Evolutionary conservation across 2,113 vertebrate genomes (phyloP).

Genomic region (Panthera tigris): DNA sequence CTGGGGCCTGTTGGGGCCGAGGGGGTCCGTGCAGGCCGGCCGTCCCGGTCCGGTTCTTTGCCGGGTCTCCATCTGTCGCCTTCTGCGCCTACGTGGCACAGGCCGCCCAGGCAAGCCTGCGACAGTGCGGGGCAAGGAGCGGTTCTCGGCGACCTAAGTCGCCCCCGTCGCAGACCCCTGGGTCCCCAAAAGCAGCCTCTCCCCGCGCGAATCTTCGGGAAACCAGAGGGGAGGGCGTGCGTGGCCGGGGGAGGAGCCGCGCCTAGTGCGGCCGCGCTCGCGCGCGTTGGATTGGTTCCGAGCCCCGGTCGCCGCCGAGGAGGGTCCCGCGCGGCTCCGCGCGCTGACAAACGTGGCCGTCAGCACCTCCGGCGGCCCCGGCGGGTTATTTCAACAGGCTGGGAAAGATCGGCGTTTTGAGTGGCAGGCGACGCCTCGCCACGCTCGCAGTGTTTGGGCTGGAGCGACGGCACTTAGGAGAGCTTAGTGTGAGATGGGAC

Average conservation of each 20-base stretch:
- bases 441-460: background rate
- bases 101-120: too few species aligned
- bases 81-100: background rate
- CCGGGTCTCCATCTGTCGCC: background rate
- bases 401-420: background rate
- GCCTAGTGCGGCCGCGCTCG: background rate
- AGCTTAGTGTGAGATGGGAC: background rate
- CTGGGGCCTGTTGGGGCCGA: rapidly evolving
- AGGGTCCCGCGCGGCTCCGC: background rate
- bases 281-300: background rate
- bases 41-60: rapidly evolving
- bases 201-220: background rate
- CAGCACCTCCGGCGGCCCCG: constrained; percentile 1
- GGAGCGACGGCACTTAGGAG: constrained; percentile 11
- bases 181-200: rapidly evolving
- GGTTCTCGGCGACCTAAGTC: background rate
- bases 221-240: background rate
- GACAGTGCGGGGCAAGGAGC: rapidly evolving
- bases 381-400: constrained; percentile 6
- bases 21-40: background rate
- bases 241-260: background rate
- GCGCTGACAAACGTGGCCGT: background rate
- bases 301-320: background rate
- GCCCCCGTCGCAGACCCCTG: background rate
- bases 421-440: background rate